phyloP scores from a whole-genome alignment of 2,888 invertebrate species.

The Ectropis crepuscularia region DNA sequence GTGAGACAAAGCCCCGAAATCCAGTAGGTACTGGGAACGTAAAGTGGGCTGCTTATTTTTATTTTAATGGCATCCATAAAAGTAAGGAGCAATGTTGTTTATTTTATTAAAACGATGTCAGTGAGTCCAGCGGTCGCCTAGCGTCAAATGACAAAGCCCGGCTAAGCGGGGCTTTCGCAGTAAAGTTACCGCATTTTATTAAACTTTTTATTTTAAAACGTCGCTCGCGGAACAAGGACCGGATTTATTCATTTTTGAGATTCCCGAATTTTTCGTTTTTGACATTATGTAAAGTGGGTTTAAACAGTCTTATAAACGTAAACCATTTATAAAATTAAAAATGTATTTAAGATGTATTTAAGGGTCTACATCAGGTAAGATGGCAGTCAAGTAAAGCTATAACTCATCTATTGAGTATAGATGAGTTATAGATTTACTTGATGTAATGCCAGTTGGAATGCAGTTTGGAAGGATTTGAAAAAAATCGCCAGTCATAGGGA shows the following conservation, averaged over 20 bases:
- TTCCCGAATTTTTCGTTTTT: neutral
- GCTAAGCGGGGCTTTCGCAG: slow-evolving; percentile 47
- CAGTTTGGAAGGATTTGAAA: no score
- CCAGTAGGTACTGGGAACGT: no score
- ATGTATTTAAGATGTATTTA: no score
- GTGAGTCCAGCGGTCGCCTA: slow-evolving; percentile 49
- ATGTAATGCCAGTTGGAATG: no score
- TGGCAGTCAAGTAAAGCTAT: no score
- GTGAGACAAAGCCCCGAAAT: no score
- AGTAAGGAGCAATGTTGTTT: slow-evolving; percentile 10
- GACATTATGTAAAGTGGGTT: neutral
- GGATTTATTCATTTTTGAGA: neutral
- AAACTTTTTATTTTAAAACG: slow-evolving; percentile 12
- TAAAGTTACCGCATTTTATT: slow-evolving; percentile 23
- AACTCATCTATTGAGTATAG: no score
- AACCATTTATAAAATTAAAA: neutral
- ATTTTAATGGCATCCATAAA: no score
- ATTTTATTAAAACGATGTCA: slow-evolving; percentile 55
- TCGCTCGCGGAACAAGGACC: slow-evolving; percentile 3
- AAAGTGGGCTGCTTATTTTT: no score
- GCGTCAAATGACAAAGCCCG: slow-evolving; percentile 70
- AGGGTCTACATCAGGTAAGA: no score
- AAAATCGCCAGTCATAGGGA: no score
- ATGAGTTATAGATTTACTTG: no score
- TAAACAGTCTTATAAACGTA: neutral